These are phyloP conservation scores for Huso huso DNA, from an alignment of 2,797 vertebrate species.

Conservation along the genomic window DNA sequence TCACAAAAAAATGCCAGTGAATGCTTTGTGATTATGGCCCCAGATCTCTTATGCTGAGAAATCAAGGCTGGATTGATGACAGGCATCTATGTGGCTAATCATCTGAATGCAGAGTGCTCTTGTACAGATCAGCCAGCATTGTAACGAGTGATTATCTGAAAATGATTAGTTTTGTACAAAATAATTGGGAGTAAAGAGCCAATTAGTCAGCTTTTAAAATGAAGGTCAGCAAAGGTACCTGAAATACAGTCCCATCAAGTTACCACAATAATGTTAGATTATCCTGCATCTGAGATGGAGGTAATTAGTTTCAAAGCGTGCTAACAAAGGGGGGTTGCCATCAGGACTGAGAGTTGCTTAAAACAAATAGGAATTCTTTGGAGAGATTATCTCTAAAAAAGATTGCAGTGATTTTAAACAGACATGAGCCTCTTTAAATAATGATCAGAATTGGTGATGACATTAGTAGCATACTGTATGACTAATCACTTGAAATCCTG, in stretches of 20 bases:
- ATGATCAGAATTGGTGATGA: conserved; percentile 43
- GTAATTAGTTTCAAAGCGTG: background rate
- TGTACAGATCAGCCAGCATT: too few species aligned
- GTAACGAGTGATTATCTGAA: too few species aligned
- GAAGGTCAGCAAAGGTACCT: background rate
- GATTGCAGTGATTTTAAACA: too few species aligned
- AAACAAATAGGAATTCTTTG: conserved; percentile 19
- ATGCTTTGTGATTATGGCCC: too few species aligned
- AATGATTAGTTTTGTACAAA: too few species aligned
- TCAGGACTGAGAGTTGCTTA: background rate
- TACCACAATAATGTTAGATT: background rate
- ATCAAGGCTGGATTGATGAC: too few species aligned
- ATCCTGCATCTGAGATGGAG: background rate
- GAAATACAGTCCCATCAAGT: background rate
- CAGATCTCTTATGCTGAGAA: too few species aligned
- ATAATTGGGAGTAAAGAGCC: background rate
- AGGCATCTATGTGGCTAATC: too few species aligned
- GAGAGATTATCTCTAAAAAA: background rate
- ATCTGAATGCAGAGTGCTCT: too few species aligned
- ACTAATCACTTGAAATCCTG: conserved; percentile 48
- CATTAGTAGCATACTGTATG: conserved; percentile 45
- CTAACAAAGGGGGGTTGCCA: background rate
- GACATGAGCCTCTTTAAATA: conserved; percentile 26
- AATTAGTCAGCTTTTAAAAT: too few species aligned
- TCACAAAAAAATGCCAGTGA: too few species aligned